Evolutionary conservation across 2,113 vertebrate genomes (phyloP), one percentile per base, ranked within the genome.

Genomic region (Indicator indicator): DNA sequence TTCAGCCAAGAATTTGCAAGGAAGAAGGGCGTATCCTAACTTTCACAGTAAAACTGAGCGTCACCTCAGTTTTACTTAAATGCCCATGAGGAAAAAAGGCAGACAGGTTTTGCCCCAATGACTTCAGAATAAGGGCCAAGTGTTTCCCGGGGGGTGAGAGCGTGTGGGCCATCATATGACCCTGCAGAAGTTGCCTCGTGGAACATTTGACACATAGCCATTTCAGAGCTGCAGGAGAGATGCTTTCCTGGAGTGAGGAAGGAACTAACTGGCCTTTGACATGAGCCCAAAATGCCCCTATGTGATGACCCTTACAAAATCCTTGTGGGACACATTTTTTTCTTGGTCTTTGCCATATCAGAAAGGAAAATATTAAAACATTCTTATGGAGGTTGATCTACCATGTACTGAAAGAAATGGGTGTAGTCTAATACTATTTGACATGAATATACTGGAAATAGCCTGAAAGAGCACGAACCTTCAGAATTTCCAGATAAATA

Each of bases 91-190:
- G 24, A 90, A 88, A 27, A 0, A 0, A 44, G 33, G 32, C 21
- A 60, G 44, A 60, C 46, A 77, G 26, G 23, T 48, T 92, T 42
- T 74, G 23, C 12, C 46, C 27, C 7, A 4, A 9, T 58, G 44
- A 58, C 13, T 72, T 55, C 24, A 15, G 36, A 33, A 4, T 16
- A 73, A 68, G 32, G 33, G 11, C 10, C 46, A 83, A 77, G 26
- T 21, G 32, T 48, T 52, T 87, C 15, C 11, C 4, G 8, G 7
- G 16, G 36, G 12, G 17, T 2, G 16, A 28, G 9, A 12, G 24
- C 1, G 0, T 55, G 7, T 11, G 4, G 12, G 11, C 46, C 18
- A n/a, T 38, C n/a, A 64, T 32, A 42, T 20, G 33, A 6, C 7
- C n/a, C 21, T 14, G 20, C 28, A 71, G 36, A 81, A 77, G 9